These are phyloP conservation scores for Otolemur garnettii DNA, from an alignment of 2,113 vertebrate genomes.

Conservation along the genomic window DNA sequence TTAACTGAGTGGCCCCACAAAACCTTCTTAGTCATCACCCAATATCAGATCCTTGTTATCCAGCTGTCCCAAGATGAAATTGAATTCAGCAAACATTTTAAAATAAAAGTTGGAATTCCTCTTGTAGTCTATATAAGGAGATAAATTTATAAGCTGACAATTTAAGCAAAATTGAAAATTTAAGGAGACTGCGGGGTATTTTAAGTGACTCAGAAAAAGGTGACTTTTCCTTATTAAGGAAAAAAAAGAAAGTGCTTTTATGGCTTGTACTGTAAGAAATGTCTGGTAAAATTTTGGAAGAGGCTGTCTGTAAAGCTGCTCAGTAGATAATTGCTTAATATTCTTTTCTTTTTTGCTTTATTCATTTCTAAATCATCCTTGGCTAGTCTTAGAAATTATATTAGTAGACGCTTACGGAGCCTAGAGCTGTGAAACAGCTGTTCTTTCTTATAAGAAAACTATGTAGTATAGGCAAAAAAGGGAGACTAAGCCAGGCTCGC, in stretches of 20 bases:
- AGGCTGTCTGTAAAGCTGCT: background rate
- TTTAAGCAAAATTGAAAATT: constrained; percentile 29
- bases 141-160: constrained; percentile 27
- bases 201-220: constrained; percentile 8
- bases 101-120: constrained; percentile 9
- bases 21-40: background rate
- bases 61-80: background rate
- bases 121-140: background rate
- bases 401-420: background rate
- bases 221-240: background rate
- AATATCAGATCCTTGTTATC: background rate
- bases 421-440: background rate
- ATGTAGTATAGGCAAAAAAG: background rate
- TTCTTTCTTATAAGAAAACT: constrained; percentile 23
- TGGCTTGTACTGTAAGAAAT: background rate
- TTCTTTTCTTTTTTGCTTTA: constrained; percentile 4
- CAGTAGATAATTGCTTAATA: background rate
- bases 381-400: background rate
- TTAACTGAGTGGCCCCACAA: background rate
- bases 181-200: background rate
- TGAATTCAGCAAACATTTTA: constrained; percentile 22
- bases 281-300: background rate
- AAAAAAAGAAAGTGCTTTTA: background rate
- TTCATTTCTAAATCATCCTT: constrained; percentile 37
- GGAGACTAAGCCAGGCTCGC: too few relatives aligned